These are phyloP conservation scores for Temnothorax curvispinosus DNA, from an alignment of 1,140 invertebrate species.

Conservation along the genomic window DNA sequence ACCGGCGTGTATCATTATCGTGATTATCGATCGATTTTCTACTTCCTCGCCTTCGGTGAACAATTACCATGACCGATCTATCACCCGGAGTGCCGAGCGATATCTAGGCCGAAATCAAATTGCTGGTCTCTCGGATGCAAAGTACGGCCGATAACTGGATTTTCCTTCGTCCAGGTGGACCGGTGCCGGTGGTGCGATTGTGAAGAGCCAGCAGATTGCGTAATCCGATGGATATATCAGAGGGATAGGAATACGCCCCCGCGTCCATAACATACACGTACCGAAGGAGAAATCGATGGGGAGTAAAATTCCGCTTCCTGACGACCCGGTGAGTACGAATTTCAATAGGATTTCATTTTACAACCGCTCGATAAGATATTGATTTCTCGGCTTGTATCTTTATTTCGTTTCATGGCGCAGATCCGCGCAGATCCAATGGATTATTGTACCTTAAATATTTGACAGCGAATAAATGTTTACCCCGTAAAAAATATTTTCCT, in stretches of 20 bases:
- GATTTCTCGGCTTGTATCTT: neutral
- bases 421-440: neutral
- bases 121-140: conserved; percentile 57
- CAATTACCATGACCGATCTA: neutral
- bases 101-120: conserved; percentile 58
- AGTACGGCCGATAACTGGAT: conserved; percentile 65
- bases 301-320: conserved; percentile 4
- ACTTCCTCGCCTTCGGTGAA: neutral
- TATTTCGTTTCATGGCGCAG: neutral
- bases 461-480: neutral
- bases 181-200: neutral
- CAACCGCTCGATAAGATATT: neutral
- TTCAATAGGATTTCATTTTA: conserved; percentile 8
- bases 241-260: neutral
- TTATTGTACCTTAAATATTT: neutral
- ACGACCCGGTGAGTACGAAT: conserved; percentile 12
- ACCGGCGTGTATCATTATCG: neutral
- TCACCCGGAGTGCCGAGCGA: neutral
- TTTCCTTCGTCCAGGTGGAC: conserved; percentile 42
- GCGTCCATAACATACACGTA: conserved; percentile 13
- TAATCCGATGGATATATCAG: conserved; percentile 48
- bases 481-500: too few relatives aligned
- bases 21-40: neutral
- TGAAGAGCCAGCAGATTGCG: conserved; percentile 34
- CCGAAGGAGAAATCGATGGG: conserved; percentile 16